phyloP scores from a whole-genome alignment of 2,113 vertebrate species.

The Thunnus thynnus region DNA sequence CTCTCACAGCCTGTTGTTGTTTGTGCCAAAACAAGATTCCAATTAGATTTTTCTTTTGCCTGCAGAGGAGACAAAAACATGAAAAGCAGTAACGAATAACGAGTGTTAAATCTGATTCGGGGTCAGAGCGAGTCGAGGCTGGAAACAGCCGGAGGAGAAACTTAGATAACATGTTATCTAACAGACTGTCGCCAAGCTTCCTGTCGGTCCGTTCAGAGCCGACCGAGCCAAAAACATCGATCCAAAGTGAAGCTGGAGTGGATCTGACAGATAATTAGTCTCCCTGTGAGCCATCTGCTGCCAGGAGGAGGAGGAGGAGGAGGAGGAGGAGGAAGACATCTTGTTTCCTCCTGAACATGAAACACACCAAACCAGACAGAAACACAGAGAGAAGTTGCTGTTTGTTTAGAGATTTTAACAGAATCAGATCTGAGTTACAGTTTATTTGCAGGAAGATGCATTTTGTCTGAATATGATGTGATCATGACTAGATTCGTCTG shows the following conservation, averaged over 20 bases:
- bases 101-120: not conserved
- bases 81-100: not conserved
- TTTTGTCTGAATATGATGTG: no score
- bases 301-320: conserved; percentile 1
- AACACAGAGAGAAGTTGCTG: not conserved
- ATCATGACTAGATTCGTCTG: no score
- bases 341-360: not conserved
- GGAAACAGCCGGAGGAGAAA: conserved; percentile 39
- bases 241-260: not conserved
- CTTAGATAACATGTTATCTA: conserved; percentile 57
- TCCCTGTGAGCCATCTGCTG: conserved; percentile 31
- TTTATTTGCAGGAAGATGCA: no score
- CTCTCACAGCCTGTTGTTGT: no score
- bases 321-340: not conserved
- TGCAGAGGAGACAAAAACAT: not conserved
- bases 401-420: no score
- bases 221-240: conserved; percentile 18
- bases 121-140: conserved; percentile 6
- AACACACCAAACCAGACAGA: no score
- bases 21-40: no score
- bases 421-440: no score
- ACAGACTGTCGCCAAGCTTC: conserved; percentile 8
- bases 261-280: conserved; percentile 31
- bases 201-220: not conserved
- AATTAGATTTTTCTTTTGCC: no score